Evolutionary conservation across 2,113 vertebrate genomes (phyloP), one percentile per base, ranked within the genome.

Genomic region (Heloderma charlesbogerti): DNA sequence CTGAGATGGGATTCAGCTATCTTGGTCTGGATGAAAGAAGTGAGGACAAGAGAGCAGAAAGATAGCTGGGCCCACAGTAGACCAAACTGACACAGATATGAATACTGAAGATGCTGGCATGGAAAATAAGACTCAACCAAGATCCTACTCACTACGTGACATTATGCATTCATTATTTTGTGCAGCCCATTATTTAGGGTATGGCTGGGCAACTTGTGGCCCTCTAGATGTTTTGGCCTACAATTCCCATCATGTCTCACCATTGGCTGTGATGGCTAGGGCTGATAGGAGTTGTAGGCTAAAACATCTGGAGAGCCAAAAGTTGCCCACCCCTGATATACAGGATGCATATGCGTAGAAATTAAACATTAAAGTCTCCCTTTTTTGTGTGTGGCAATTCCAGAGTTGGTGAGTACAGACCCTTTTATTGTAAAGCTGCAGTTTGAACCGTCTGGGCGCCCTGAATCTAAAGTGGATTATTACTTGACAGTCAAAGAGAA

Each of bases 401-500:
- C 94, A 99, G 99, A 98, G 79, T 97, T 99, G 18, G 96, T 99
- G 92, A 99, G 98, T 91, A 97, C 98, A 82, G 98, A 99, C 0
- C 99, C 99, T 0, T 99, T 99, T 93, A 97, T 99, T 4, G 99
- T 99, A 94, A 97, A 98, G 94, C 95, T 99, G 91, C 98, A 97
- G 91, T 99, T 99, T 93, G 99, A 99, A 93, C 99, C 99, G 29
- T 98, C 99, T 0, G 99, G 99, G 87, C 98, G 99, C 31, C 99
- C 99, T 0, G 99, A 99, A 89, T 99, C 99, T 15, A 98, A 98
- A 75, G 98, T 98, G 87, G 99, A 99, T 96, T 99, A 99, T 90
- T 99, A 99, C 31, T 97, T 99, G 92, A 99, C 98, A 4, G 97
- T 99, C 51, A 99, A 99, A 96, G 98, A 99, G 96, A 99, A 99